A percentile compares a stretch with the other conserved stretches of the same genome.
These are phyloP conservation scores for Sorex maritimensis DNA, from an alignment of 2,797 vertebrate genomes.

Conservation along the genomic window DNA sequence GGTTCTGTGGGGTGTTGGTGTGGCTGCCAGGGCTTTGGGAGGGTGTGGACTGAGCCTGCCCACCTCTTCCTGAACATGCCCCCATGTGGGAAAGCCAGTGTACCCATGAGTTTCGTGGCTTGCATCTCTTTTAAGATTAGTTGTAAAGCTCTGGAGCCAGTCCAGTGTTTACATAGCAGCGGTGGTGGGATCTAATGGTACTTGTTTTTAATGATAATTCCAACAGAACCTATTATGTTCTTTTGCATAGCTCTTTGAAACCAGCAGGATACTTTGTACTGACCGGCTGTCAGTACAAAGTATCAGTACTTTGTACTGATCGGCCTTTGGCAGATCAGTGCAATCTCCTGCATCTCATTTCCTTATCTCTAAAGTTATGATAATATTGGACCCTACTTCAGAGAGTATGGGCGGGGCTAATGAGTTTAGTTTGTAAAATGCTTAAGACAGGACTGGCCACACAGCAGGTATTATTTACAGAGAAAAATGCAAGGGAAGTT, in stretches of 20 bases:
- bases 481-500: conserved; percentile 43
- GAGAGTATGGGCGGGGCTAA: background rate
- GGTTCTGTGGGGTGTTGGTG: no score
- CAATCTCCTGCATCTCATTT: background rate
- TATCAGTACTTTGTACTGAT: background rate
- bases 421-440: background rate
- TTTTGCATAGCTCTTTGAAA: background rate
- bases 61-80: no score
- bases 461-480: conserved; percentile 11
- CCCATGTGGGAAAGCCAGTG: no score
- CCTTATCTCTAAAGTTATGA: conserved; percentile 20
- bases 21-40: no score
- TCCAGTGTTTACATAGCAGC: no score
- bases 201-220: conserved; percentile 24
- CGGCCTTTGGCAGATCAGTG: background rate
- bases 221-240: background rate
- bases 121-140: no score
- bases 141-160: no score
- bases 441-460: background rate
- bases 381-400: background rate
- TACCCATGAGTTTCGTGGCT: no score
- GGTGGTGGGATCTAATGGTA: background rate
- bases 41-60: no score
- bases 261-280: background rate
- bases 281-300: background rate